Evolutionary conservation across 2,797 vertebrate species (phyloP).

Genomic region (Zalophus californianus): DNA sequence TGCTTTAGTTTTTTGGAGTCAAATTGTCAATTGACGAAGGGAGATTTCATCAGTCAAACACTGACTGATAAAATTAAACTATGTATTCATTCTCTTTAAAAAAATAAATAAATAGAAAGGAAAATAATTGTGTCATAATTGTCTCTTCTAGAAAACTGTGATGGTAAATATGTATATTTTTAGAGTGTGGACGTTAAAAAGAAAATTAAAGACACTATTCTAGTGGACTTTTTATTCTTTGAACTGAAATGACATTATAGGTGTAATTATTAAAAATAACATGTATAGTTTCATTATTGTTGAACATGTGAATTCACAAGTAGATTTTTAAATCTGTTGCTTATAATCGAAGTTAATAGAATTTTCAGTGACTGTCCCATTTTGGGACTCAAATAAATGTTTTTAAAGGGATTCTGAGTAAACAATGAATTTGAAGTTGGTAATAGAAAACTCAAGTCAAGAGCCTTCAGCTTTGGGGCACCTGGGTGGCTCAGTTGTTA

Average conservation of each 20-base stretch:
- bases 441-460: background rate
- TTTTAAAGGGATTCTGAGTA: background rate
- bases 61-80: background rate
- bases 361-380: background rate
- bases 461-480: background rate
- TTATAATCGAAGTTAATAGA: background rate
- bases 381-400: background rate
- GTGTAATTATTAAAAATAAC: background rate
- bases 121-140: background rate
- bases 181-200: background rate
- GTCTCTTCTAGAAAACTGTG: background rate
- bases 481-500: too few species aligned
- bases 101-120: background rate
- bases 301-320: background rate
- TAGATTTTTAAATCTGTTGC: background rate
- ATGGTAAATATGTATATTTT: background rate
- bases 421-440: background rate
- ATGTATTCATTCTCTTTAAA: background rate
- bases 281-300: background rate
- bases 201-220: background rate
- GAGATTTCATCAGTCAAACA: background rate
- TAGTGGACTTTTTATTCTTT: background rate
- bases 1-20: background rate
- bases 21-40: background rate
- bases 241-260: background rate